Percentiles rank a stretch among this genome's conserved stretches.
Conservation (phyloP, 2,888 invertebrate genomes). For the Stegana nigrithorax region DNA sequence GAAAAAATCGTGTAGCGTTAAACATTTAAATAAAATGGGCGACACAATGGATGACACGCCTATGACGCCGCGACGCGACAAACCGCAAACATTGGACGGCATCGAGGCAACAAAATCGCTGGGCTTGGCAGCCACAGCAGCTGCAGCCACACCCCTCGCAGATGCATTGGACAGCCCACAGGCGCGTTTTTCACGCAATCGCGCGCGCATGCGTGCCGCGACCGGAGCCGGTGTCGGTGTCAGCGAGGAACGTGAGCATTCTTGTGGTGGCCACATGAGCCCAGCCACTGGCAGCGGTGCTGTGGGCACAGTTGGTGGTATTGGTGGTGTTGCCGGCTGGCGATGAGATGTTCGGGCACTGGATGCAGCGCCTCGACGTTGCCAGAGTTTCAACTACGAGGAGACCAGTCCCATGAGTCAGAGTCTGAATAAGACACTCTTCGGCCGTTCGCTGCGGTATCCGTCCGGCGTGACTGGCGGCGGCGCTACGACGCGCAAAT, state of each 20-base stretch:
- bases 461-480: constrained; percentile 56
- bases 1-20: too few relatives aligned
- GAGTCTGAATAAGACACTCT: constrained; percentile 49
- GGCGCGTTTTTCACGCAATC: constrained; percentile 41
- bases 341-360: too few relatives aligned
- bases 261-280: constrained; percentile 52
- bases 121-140: constrained; percentile 1
- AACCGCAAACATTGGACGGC: constrained; percentile 59
- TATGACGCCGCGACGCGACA: constrained; percentile 51
- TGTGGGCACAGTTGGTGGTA: constrained; percentile 43
- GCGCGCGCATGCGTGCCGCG: constrained; percentile 52
- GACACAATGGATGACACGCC: constrained; percentile 53
- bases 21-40: too few relatives aligned
- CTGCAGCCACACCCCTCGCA: not conserved
- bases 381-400: constrained; percentile 55
- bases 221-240: too few relatives aligned
- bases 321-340: constrained; percentile 35
- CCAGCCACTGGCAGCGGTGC: too few relatives aligned
- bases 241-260: constrained; percentile 52
- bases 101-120: constrained; percentile 40
- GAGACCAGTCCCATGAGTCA: constrained; percentile 53
- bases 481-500: constrained; percentile 77
- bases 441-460: constrained; percentile 62
- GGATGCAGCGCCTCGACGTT: constrained; percentile 46
- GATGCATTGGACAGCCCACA: not conserved